These are phyloP conservation scores for Helarctos malayanus DNA, from an alignment of 2,797 vertebrate species.

Conservation along the genomic window DNA sequence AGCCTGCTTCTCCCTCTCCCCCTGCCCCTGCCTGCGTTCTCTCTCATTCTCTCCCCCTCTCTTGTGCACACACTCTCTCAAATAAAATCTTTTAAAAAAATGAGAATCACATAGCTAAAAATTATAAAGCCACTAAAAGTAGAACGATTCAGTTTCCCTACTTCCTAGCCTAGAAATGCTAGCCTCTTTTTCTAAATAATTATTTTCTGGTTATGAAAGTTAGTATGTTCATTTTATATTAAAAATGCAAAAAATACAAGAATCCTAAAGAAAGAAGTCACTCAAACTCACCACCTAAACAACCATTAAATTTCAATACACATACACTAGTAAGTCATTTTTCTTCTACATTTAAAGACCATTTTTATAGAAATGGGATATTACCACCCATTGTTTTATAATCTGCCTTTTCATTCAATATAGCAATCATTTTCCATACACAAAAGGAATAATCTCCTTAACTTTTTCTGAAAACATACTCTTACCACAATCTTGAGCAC, in stretches of 20 bases:
- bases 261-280: slow-evolving; percentile 1
- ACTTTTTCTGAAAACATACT: slow-evolving; percentile 42
- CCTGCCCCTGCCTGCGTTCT: neutral
- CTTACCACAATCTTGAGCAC: slow-evolving; percentile 23
- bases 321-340: neutral
- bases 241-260: slow-evolving; percentile 25
- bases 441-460: slow-evolving; percentile 20
- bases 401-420: slow-evolving; percentile 35
- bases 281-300: neutral
- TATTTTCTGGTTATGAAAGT: neutral
- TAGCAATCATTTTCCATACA: neutral
- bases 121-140: neutral
- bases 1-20: neutral
- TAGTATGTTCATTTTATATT: neutral
- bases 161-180: neutral
- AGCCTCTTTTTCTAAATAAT: neutral
- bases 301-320: neutral
- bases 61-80: no score
- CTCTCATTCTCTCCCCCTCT: no score
- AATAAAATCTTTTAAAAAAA: neutral
- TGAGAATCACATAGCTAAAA: neutral
- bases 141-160: neutral
- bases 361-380: neutral
- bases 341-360: neutral
- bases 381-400: neutral